These are phyloP conservation scores for Arctia plantaginis DNA, from an alignment of 2,888 invertebrate genomes.

Conservation along the genomic window DNA sequence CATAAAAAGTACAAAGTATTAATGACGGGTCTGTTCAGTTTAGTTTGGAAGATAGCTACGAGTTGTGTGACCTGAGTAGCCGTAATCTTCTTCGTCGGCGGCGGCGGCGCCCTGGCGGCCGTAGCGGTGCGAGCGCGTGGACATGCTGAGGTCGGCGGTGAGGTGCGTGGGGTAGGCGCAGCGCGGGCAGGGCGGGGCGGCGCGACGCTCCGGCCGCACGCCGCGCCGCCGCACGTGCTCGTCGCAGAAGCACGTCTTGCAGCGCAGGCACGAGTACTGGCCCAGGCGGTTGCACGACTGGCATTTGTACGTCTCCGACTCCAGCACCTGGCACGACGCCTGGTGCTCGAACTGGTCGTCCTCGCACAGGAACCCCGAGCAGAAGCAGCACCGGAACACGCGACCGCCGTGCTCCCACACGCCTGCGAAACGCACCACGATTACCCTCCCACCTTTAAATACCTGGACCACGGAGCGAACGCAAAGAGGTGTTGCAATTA, in stretches of 20 bases:
- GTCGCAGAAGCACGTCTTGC: slow-evolving; percentile 98
- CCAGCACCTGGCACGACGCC: slow-evolving; percentile 97
- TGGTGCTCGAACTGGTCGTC: slow-evolving; percentile 99
- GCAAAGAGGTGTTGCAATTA: too few species aligned
- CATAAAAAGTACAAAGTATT: too few species aligned
- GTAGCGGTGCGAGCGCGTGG: slow-evolving; percentile 85
- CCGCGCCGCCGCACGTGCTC: slow-evolving; percentile 94
- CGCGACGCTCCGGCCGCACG: slow-evolving; percentile 60
- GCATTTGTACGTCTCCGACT: slow-evolving; percentile 98
- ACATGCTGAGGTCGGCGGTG: slow-evolving; percentile 98
- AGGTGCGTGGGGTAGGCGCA: slow-evolving; percentile 97
- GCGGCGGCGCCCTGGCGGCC: slow-evolving; percentile 76
- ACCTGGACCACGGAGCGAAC: too few species aligned
- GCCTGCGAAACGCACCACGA: slow-evolving; percentile 65
- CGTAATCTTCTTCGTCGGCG: slow-evolving; percentile 74
- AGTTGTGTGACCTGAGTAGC: slow-evolving; percentile 55
- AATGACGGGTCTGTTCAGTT: too few species aligned
- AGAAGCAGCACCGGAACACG: slow-evolving; percentile 96
- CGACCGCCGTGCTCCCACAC: slow-evolving; percentile 98
- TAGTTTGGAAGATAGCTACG: not conserved
- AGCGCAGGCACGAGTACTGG: slow-evolving; percentile 97
- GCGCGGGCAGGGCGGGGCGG: slow-evolving; percentile 93
- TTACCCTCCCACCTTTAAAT: not conserved
- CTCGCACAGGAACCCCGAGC: slow-evolving; percentile 95
- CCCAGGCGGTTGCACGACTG: slow-evolving; percentile 97